A percentile compares a stretch with the other conserved stretches of the same genome.
Conservation (phyloP, 2,888 invertebrate genomes). For the Chirona hameri region DNA sequence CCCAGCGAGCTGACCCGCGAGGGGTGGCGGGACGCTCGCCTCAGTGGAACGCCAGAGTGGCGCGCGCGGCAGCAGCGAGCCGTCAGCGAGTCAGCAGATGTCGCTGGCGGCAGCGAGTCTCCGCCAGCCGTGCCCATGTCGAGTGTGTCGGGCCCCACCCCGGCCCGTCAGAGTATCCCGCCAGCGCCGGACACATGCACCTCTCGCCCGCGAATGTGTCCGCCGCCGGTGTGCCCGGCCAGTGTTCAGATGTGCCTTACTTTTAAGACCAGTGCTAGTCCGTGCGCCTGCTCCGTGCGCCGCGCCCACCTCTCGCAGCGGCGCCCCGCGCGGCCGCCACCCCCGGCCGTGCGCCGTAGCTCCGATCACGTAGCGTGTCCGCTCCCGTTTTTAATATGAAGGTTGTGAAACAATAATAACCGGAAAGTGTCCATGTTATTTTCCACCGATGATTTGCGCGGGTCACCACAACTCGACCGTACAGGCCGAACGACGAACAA, state of each 20-base stretch:
- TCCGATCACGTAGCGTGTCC: not conserved
- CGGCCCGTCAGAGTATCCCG: no score
- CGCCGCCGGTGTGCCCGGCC: not conserved
- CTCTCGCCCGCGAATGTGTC: not conserved
- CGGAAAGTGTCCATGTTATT: not conserved
- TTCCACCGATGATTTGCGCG: no score
- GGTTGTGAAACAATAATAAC: slow-evolving; percentile 24
- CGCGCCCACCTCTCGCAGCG: not conserved
- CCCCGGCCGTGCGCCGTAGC: not conserved
- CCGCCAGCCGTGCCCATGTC: no score
- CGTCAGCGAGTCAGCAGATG: no score
- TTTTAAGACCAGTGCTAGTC: slow-evolving; percentile 13
- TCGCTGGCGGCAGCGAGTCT: no score
- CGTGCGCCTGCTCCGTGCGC: not conserved
- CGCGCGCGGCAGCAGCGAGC: not conserved
- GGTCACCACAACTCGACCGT: no score
- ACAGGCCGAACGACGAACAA: not conserved
- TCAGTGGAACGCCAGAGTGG: not conserved
- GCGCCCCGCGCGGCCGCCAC: not conserved
- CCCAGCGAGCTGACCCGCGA: no score
- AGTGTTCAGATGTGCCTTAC: not conserved
- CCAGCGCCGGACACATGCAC: no score
- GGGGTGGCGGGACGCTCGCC: no score
- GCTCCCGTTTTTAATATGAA: slow-evolving; percentile 4
- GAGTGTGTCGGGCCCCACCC: no score